These are phyloP conservation scores for Acrobasis repandana DNA, from an alignment of 2,888 invertebrate genomes.

Conservation along the genomic window DNA sequence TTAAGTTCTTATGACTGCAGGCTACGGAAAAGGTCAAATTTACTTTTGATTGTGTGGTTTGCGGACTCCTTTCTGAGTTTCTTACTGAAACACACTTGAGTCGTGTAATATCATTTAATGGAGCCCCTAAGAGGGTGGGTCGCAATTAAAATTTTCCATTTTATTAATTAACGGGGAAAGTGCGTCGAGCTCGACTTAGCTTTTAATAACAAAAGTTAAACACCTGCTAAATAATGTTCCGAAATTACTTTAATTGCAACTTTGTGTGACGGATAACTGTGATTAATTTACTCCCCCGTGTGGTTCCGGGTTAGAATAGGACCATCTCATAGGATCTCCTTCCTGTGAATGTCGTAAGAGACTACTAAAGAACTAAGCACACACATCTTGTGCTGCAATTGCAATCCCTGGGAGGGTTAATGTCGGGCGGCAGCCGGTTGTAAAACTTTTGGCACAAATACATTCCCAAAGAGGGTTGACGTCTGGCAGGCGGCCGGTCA, in stretches of 20 bases:
- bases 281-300: no score
- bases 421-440: no score
- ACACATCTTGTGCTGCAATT: no score
- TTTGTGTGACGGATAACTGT: neutral
- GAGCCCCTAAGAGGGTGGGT: slow-evolving; percentile 46
- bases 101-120: slow-evolving; percentile 54
- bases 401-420: no score
- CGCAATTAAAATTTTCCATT: slow-evolving; percentile 65
- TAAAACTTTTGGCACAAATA: no score
- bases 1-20: slow-evolving; percentile 14
- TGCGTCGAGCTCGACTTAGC: slow-evolving; percentile 42
- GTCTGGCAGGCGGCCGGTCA: no score
- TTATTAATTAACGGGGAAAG: slow-evolving; percentile 60
- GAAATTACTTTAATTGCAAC: slow-evolving; percentile 9
- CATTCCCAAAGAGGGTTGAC: no score
- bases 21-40: slow-evolving; percentile 19
- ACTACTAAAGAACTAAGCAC: no score
- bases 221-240: slow-evolving; percentile 21
- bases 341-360: no score
- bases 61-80: slow-evolving; percentile 27
- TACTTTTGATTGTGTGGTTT: slow-evolving; percentile 24
- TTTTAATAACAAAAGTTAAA: slow-evolving; percentile 35
- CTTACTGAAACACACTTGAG: slow-evolving; percentile 47
- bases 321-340: no score
- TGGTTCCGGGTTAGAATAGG: no score